Base-by-base conservation (phyloP, 2,888 invertebrate species). In the Drosophila merina region DNA sequence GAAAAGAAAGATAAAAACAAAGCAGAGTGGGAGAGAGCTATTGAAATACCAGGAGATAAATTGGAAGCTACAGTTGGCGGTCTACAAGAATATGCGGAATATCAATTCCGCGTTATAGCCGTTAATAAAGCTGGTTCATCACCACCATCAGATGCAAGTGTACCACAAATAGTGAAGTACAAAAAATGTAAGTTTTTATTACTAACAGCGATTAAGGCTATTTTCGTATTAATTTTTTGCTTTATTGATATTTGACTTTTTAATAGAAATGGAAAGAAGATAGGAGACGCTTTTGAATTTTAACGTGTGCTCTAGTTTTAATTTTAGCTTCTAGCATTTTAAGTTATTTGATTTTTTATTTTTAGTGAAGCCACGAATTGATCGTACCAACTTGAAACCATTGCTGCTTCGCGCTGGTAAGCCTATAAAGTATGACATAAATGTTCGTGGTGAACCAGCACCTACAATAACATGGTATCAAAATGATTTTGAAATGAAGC, bases 301-400 rank as follows among this genome's bases (percentile, higher is more conserved):
- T 20, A 20, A 20, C 20, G 20, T 20, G 20, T 20, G 20, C 14
- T 14, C 14, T 14, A 14, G 14, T 14, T 14, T 14, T 20, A 20
- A 20, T 20, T 20, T 20, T 20, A 20, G 20, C 20, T 20, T 20
- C 20, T 20, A 20, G 20, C 20, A 20, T 20, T 20, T 20, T 20
- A 20, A 20, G 4, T 12, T 20, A 51, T 38, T 38, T 20, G 6
- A 5, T 26, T 33, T 10, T 26, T n/a, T 2, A 12, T 26, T 40
- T n/a, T 38, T 28, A 98, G 98, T 99, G 91, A 98, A 99, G 92
- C 99, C 99, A 42, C 96, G 97, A 90, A 99, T 99, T 91, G 98
- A 99, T 92, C 95, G 98, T 79, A 97, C 98, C 3, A 98, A 98
- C 92, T 93, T 99, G 76, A 97, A 98, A 91, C 95, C 96, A 49